These are phyloP conservation scores for Azemiops feae DNA, from an alignment of 2,113 vertebrate genomes.

Conservation along the genomic window DNA sequence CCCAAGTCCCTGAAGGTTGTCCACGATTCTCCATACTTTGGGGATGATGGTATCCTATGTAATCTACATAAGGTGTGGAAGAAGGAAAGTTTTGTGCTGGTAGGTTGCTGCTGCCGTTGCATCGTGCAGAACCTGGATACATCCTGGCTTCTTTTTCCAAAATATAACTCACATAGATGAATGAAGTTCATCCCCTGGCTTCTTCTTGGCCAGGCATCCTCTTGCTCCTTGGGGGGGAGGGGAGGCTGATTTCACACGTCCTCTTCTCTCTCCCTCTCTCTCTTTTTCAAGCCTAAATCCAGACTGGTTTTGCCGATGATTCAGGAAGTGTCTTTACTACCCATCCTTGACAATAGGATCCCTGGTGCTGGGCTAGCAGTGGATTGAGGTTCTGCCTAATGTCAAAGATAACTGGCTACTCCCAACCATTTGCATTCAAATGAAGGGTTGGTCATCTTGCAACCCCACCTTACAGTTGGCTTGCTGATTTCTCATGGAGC, in stretches of 20 bases:
- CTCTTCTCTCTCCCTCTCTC: conserved; percentile 59
- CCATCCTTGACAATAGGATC: conserved; percentile 85
- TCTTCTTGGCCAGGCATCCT: conserved; percentile 78
- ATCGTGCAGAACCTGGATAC: conserved; percentile 88
- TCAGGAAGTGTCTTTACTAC: conserved; percentile 80
- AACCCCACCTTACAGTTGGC: conserved; percentile 76
- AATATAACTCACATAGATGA: conserved; percentile 87
- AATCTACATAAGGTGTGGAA: conserved; percentile 84
- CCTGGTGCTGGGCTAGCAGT: conserved; percentile 82
- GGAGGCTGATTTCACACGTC: conserved; percentile 47
- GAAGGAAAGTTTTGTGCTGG: conserved; percentile 85
- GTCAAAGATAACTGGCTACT: conserved; percentile 81
- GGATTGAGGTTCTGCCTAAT: conserved; percentile 80
- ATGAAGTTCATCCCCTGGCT: conserved; percentile 74
- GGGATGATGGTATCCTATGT: conserved; percentile 85
- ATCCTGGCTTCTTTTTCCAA: conserved; percentile 89
- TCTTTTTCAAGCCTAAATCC: conserved; percentile 59
- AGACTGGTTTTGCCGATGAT: conserved; percentile 70
- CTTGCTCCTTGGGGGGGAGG: conserved; percentile 57
- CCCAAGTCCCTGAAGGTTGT: conserved; percentile 79
- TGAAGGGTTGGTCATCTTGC: conserved; percentile 72
- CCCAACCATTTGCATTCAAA: conserved; percentile 90
- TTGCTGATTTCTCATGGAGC: conserved; percentile 65
- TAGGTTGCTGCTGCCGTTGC: conserved; percentile 69
- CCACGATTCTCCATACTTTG: conserved; percentile 80